phyloP scores from a whole-genome alignment of 2,113 vertebrate genomes.

The western clawed frog (Xenopus tropicalis) region DNA sequence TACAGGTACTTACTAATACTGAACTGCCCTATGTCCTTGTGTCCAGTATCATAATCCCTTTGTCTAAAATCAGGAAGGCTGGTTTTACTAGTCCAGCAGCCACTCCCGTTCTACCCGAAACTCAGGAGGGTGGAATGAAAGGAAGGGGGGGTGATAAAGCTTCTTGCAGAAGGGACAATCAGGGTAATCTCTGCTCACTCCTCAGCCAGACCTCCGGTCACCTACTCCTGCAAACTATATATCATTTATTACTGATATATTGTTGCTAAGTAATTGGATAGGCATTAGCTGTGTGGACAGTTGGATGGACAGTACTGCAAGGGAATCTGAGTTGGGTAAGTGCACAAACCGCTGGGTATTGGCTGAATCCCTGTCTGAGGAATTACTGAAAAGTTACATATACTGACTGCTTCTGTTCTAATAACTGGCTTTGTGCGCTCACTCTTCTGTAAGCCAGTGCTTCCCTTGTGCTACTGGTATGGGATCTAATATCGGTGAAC shows the following conservation, averaged over 20 bases:
- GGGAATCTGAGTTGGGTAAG: no score
- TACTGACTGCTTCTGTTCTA: neutral
- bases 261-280: neutral
- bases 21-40: no score
- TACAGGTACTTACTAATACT: no score
- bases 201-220: neutral
- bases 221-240: neutral
- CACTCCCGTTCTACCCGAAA: conserved; percentile 34
- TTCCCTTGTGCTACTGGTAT: no score
- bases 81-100: conserved; percentile 34
- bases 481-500: no score
- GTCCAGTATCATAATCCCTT: neutral
- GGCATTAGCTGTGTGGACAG: no score
- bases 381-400: neutral
- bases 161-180: no score
- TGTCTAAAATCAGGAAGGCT: conserved; percentile 18
- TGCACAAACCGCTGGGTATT: neutral
- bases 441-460: no score
- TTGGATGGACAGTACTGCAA: neutral
- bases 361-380: conserved; percentile 30
- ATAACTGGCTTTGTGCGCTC: no score
- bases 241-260: no score
- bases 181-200: no score
- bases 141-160: neutral
- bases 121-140: conserved; percentile 4